Evolutionary conservation across 2,888 invertebrate species (phyloP), one percentile per base, ranked within the genome.

Genomic region (Mesorhabditis spiculigera): DNA sequence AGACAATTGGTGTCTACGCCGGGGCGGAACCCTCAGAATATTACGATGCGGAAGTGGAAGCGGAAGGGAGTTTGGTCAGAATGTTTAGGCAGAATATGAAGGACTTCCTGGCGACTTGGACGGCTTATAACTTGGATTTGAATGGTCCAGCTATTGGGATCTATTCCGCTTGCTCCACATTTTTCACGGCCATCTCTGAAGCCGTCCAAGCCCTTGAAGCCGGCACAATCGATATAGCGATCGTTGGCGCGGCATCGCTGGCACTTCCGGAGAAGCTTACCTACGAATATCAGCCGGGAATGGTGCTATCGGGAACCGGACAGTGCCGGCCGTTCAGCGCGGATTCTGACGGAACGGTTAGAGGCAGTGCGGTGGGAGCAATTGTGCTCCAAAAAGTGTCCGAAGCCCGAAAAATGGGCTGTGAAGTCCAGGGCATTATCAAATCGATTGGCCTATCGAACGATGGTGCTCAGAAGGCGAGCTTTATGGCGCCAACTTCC

Each of bases 101-200:
- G 65, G 82, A 82, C 58, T 81, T 80, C 69, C 65, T 79, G 10
- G 79, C 86, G 4, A 77, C 78, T 8, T 81, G 86, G 68, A 77
- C 82, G 0, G 75, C 78, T 4, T 81, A 82, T 68, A 75, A 77
- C n/a, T 78, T 86, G 4, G 81, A 83, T 66, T 68, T 86, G n/a
- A 76, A 75, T 43, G 86, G 86, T n/a, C 84, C 85, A 28, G 76
- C 84, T 4, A 72, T 80, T 4, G 77, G 79, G 6, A 78, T 86
- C n/a, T 85, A 86, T 71, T 81, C 83, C 8, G 86, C 86, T 4
- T 86, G 86, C 71, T 86, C 86, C 1, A 81, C 82, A 5, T 75
- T 84, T 28, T 68, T 84, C 0, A 65, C 78, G 13, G 81, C 81
- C 4, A 73, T 84, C 5, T 66, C 71, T 6, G 76, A 78, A 67